phyloP scores from a whole-genome alignment of 2,797 vertebrate genomes.

The Aulostomus chinensis region DNA sequence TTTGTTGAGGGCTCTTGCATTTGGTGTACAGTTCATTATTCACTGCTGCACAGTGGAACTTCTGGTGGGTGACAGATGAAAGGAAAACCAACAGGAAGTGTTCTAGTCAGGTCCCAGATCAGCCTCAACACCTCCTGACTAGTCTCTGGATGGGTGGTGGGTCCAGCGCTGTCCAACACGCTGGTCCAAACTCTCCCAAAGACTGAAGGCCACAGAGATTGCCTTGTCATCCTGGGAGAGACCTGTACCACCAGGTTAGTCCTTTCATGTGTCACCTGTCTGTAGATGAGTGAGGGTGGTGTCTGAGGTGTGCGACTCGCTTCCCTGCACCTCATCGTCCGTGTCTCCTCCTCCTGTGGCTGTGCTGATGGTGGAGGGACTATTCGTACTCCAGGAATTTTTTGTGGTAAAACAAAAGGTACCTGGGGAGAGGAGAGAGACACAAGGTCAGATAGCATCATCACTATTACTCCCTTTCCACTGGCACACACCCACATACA shows the following conservation, averaged over 20 bases:
- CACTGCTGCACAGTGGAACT: too few species aligned
- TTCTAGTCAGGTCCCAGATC: background rate
- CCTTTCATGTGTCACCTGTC: too few species aligned
- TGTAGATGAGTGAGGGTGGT: background rate
- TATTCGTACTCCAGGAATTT: slow-evolving; percentile 96
- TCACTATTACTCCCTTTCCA: background rate
- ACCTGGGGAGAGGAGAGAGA: slow-evolving; percentile 70
- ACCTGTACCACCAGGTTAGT: too few species aligned
- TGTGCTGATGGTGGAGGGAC: slow-evolving; percentile 37
- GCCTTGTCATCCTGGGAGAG: too few species aligned
- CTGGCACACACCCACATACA: background rate
- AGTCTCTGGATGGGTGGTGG: background rate
- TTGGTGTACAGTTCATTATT: background rate
- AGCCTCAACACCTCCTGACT: background rate
- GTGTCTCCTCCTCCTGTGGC: slow-evolving; percentile 22
- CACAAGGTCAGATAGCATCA: background rate
- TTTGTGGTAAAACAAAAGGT: slow-evolving; percentile 98
- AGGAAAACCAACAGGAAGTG: background rate
- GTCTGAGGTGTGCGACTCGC: too few species aligned
- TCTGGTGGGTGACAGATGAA: background rate
- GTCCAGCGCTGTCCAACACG: too few species aligned
- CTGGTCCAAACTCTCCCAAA: too few species aligned
- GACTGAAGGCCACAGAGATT: too few species aligned
- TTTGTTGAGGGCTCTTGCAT: slow-evolving; percentile 15
- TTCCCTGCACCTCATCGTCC: too few species aligned